Base-by-base conservation (phyloP, 2,797 vertebrate genomes). In the Melanotaenia trifasciata region DNA sequence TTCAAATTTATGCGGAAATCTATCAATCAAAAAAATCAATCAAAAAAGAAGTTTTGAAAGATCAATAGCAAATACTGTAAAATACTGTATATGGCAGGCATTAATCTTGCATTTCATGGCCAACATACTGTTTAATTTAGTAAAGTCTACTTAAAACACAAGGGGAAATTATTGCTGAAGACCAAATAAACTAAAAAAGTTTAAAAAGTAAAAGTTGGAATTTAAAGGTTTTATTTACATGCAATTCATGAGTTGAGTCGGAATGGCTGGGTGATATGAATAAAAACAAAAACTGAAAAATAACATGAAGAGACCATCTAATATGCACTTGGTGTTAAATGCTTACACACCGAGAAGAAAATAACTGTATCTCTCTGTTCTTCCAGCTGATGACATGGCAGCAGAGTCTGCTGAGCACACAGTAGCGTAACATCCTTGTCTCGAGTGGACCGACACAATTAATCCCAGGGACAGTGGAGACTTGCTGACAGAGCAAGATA, bases 401-500 rank as follows among this genome's bases (percentile, higher is more conserved):
- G 54, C 35, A 70, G 63, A 53, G 72, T 72, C 79, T 72, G 78
- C 74, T 84, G 62, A 83, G 64, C 73, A 84, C 73, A 81, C 67
- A 69, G 71, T 26, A 77, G 79, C 45, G 71, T 91, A 83, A 87
- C 88, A 86, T 89, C 79, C 65, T 67, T 16, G 84, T 91, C 90
- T 89, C 85, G 80, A 90, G 88, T 81, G 84, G 87, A 87, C 65
- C 71, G 85, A 87, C 83, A 78, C 77, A 89, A 90, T 92, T 91
- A 92, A 91, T 93, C 83, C 80, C 64, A 70, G 78, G 81, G 81
- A 86, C 88, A 86, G 83, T 63, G 57, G 88, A 85, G 87, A 91
- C 84, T 80, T 63, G 72, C 90, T 94, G 91, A 93, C 84, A 85
- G 89, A 79, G 72, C 54, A 69, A 81, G 92, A 93, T 92, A 93